Base-by-base conservation (phyloP, 2,888 invertebrate genomes). In the Macrosoma leucophasiata region DNA sequence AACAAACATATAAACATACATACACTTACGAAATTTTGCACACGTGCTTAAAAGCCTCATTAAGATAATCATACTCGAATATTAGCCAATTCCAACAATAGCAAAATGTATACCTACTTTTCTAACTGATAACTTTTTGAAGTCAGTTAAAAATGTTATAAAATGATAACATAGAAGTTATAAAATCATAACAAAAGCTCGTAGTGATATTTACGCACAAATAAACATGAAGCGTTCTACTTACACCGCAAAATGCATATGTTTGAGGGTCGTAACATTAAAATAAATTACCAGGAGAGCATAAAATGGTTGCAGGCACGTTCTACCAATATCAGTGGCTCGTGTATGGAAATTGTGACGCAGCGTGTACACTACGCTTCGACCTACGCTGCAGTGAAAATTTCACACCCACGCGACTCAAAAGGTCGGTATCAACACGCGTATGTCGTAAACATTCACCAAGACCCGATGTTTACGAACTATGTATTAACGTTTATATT, bases 371-470 rank as follows among this genome's bases (percentile, higher is more conserved):
- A 21, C 54, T 59, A 52, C 58, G 58, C 52, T 27, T 45, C 53
- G 56, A 50, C 50, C 53, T 50, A 54, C 55, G 52, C 52, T 57
- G 57, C 62, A 58, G 46, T 54, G 62, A 60, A 69, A 66, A 62
- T 64, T 64, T 52, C 48, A 48, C 58, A 59, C 68, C 65, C 64
- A 65, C 70, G 56, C 58, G 49, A 39, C 44, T 43, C 43, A 48
- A 68, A 72, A 68, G 67, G 65, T 60, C 59, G 49, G 39, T n/a
- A 19, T 13, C 21, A 11, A 34, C 29, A 25, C 15, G 24, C 29
- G 29, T 25, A 25, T 35, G 29, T 29, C 29, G 11, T 24, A 29
- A 13, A 24, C 15, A 19, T 33, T 23, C n/a, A n/a, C n/a, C n/a
- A n/a, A n/a, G n/a, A n/a, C 28, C 28, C 23, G 23, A 28, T 19